Evolutionary conservation across 2,797 vertebrate genomes (phyloP).

Genomic region (Danio choprae): DNA sequence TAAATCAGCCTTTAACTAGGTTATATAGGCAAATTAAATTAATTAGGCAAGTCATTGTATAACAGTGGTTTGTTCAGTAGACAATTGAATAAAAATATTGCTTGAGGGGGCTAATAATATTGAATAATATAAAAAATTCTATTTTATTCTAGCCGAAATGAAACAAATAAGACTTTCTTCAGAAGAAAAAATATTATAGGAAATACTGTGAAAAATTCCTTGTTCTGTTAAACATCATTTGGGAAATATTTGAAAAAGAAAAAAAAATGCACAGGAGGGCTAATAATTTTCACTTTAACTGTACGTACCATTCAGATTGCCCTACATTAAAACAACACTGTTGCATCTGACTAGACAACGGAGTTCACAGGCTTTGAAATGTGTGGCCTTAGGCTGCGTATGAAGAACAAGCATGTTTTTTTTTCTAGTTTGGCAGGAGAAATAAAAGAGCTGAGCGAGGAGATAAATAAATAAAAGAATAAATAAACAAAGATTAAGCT

Average conservation of each 20-base stretch:
- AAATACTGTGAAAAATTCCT: too few species aligned
- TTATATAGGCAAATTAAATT: too few species aligned
- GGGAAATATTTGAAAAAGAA: background rate
- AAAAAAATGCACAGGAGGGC: background rate
- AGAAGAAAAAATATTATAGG: too few species aligned
- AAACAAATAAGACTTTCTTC: too few species aligned
- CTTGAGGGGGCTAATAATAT: too few species aligned
- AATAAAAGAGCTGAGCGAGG: conserved; percentile 66
- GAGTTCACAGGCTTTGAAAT: conserved; percentile 52
- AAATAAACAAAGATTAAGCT: conserved; percentile 78
- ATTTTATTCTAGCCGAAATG: too few species aligned
- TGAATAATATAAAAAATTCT: too few species aligned
- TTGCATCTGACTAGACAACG: conserved; percentile 18
- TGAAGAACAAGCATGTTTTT: conserved; percentile 36
- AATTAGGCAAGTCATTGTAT: too few species aligned
- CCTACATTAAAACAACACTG: conserved; percentile 21
- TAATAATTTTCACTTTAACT: background rate
- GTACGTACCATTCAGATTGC: background rate
- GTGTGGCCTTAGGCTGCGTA: conserved; percentile 4
- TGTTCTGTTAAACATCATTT: background rate
- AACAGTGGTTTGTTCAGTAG: too few species aligned
- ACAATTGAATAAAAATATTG: too few species aligned
- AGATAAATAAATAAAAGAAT: conserved; percentile 80
- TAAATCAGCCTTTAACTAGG: too few species aligned
- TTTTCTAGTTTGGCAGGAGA: conserved; percentile 67